Evolutionary conservation across 2,888 invertebrate species (phyloP).

Genomic region (Drosophila stalkeri): DNA sequence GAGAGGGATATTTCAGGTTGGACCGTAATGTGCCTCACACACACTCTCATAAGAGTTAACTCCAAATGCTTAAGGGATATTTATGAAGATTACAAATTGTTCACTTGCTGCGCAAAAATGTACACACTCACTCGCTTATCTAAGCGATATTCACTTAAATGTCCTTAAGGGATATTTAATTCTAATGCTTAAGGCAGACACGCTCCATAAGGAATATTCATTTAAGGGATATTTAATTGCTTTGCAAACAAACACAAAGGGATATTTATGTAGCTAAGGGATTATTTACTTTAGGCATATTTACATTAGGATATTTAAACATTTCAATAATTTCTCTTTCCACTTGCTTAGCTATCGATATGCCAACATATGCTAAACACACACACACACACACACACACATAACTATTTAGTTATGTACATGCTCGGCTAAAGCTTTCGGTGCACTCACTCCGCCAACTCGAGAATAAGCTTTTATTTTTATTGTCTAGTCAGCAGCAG

Average conservation of each 20-base stretch:
- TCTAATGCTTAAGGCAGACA: neutral
- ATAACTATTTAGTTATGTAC: conserved; percentile 7
- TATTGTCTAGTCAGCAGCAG: conserved; percentile 28
- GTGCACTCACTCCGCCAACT: conserved; percentile 35
- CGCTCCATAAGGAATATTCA: neutral
- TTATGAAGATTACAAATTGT: neutral
- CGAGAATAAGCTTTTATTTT: conserved; percentile 42
- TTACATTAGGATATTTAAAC: neutral
- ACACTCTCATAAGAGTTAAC: neutral
- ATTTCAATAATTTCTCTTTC: neutral
- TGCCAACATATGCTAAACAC: neutral
- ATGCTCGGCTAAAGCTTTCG: conserved; percentile 41
- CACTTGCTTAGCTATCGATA: neutral
- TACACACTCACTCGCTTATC: neutral
- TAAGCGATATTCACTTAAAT: neutral
- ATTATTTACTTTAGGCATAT: neutral
- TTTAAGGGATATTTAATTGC: neutral
- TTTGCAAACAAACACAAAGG: neutral
- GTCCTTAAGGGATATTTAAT: neutral
- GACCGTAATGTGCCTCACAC: neutral
- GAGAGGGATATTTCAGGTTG: conserved; percentile 3
- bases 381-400: neutral
- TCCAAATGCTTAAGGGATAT: neutral
- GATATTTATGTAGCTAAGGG: neutral
- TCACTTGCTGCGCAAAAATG: neutral